Conservation (phyloP, 2,888 invertebrate genomes). For the Leptothorax acervorum region DNA sequence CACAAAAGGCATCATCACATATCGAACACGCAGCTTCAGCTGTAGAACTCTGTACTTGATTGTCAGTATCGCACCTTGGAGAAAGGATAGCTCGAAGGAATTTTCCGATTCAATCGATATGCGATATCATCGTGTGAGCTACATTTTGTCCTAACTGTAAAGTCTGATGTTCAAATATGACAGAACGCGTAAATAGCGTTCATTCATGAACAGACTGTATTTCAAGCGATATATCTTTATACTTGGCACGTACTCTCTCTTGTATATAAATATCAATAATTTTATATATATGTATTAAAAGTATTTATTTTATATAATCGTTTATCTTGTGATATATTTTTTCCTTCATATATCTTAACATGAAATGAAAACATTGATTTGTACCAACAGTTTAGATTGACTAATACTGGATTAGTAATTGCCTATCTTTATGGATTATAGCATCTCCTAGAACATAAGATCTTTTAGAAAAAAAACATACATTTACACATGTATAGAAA, state of each 20-base stretch:
- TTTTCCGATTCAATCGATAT: neutral
- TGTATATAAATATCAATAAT: conserved; percentile 68
- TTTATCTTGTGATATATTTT: conserved; percentile 29
- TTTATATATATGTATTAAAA: conserved; percentile 67
- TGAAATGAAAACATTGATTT: conserved; percentile 9
- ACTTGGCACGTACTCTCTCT: conserved; percentile 50
- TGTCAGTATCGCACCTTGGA: conserved; percentile 14
- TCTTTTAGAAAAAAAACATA: neutral
- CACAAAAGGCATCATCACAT: conserved; percentile 78
- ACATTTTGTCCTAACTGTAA: neutral
- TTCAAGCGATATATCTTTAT: conserved; percentile 48
- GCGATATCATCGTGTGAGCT: conserved; percentile 22
- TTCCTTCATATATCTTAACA: conserved; percentile 21
- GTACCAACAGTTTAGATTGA: conserved; percentile 8
- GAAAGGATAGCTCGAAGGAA: neutral
- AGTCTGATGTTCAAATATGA: neutral
- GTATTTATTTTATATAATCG: conserved; percentile 72
- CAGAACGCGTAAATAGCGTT: conserved; percentile 9
- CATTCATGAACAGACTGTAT: conserved; percentile 27
- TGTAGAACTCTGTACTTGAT: conserved; percentile 55
- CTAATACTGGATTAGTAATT: conserved; percentile 24
- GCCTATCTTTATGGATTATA: neutral
- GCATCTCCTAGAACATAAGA: conserved; percentile 1
- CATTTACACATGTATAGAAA: neutral
- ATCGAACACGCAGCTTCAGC: conserved; percentile 66